Evolutionary conservation across 2,888 invertebrate genomes (phyloP).

Genomic region (Napeogenes sylphis): DNA sequence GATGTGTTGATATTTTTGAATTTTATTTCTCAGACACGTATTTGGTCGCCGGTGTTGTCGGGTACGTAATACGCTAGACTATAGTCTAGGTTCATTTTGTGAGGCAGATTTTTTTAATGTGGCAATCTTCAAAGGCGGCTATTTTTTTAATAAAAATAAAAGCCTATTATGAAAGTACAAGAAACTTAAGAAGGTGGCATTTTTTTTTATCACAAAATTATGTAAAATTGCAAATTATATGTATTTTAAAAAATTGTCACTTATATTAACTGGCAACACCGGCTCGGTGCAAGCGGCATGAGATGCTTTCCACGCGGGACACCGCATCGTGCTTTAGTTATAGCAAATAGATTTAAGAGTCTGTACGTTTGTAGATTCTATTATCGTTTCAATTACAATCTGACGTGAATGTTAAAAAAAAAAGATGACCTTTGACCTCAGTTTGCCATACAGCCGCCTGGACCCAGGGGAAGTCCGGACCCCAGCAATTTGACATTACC

Average conservation of each 20-base stretch:
- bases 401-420: slow-evolving; percentile 7
- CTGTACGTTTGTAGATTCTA: slow-evolving; percentile 13
- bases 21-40: slow-evolving; percentile 28
- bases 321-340: slow-evolving; percentile 56
- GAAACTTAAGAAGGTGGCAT: too few relatives aligned
- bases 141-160: too few relatives aligned
- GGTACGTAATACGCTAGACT: too few relatives aligned
- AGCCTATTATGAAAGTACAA: too few relatives aligned
- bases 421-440: not conserved
- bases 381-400: slow-evolving; percentile 4
- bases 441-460: slow-evolving; percentile 11
- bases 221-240: too few relatives aligned
- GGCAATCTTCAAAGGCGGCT: too few relatives aligned
- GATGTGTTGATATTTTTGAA: slow-evolving; percentile 34
- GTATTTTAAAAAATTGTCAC: not conserved
- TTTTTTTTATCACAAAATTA: too few relatives aligned
- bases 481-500: slow-evolving; percentile 73
- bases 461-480: slow-evolving; percentile 33
- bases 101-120: too few relatives aligned
- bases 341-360: slow-evolving; percentile 41
- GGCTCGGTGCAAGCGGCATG: slow-evolving; percentile 46
- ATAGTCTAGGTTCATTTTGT: too few relatives aligned
- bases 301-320: slow-evolving; percentile 58
- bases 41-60: slow-evolving; percentile 30
- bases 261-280: not conserved